Percentiles rank a stretch among this genome's conserved stretches.
Evolutionary conservation across 2,113 vertebrate genomes (phyloP).

Genomic region (Gobius niger): DNA sequence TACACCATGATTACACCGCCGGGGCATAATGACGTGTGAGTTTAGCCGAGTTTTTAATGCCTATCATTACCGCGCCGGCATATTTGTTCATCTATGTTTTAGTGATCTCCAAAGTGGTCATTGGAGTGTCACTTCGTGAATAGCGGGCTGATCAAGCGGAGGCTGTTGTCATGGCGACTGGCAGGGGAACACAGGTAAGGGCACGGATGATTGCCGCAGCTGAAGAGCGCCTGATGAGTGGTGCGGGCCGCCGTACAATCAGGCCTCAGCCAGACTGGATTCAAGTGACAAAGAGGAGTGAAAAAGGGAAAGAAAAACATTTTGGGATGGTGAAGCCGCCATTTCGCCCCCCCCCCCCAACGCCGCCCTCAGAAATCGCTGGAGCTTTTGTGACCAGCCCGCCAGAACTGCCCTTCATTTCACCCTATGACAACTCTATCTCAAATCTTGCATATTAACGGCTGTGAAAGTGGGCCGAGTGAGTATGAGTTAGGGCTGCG

Average conservation of each 20-base stretch:
- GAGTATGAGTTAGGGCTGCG: slow-evolving; percentile 1
- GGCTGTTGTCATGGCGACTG: slow-evolving; percentile 75
- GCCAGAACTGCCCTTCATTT: slow-evolving; percentile 28
- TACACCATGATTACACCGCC: neutral
- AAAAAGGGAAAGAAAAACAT: slow-evolving; percentile 13
- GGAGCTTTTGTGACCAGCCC: slow-evolving; percentile 36
- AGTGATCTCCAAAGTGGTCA: slow-evolving; percentile 72
- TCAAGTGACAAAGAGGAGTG: slow-evolving; percentile 27
- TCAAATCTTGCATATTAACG: slow-evolving; percentile 23
- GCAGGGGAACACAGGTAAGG: slow-evolving; percentile 70
- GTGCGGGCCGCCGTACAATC: slow-evolving; percentile 64
- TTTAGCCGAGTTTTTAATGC: slow-evolving; percentile 11
- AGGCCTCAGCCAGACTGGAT: slow-evolving; percentile 43
- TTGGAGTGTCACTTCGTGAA: slow-evolving; percentile 74
- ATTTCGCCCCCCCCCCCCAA: slow-evolving; percentile 39
- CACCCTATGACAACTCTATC: slow-evolving; percentile 25
- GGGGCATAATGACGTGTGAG: neutral
- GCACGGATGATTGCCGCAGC: slow-evolving; percentile 73
- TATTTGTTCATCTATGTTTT: slow-evolving; percentile 60
- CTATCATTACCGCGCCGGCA: slow-evolving; percentile 23
- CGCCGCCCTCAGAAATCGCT: slow-evolving; percentile 27
- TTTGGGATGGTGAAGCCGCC: slow-evolving; percentile 19
- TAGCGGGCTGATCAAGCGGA: slow-evolving; percentile 72
- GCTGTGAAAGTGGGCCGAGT: slow-evolving; percentile 16
- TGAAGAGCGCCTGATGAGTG: slow-evolving; percentile 73